These are phyloP conservation scores for Scotopteryx bipunctaria DNA, from an alignment of 2,888 invertebrate genomes.

Conservation along the genomic window DNA sequence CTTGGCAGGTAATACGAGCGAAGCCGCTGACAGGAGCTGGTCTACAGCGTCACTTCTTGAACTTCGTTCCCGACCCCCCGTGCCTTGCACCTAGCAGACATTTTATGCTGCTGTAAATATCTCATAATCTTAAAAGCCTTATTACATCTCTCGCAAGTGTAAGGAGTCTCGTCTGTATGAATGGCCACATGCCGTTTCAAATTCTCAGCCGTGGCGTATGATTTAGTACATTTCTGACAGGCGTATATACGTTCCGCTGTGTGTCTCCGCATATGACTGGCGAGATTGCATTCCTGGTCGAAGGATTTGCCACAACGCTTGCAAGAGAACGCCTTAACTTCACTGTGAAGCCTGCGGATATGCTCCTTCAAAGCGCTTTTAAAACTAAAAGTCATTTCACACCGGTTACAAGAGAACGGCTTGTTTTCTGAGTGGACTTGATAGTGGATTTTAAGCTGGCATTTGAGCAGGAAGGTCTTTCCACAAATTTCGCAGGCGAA, in stretches of 20 bases:
- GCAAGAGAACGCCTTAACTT: conserved; percentile 15
- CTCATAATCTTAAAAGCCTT: conserved; percentile 8
- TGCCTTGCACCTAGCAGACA: conserved; percentile 13
- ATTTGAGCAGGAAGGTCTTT: conserved; percentile 4
- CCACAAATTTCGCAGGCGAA: conserved; percentile 16
- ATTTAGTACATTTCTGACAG: conserved; percentile 11
- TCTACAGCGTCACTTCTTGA: too few relatives aligned
- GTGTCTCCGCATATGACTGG: conserved; percentile 5
- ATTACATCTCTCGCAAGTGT: conserved; percentile 7
- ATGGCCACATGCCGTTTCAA: conserved; percentile 14
- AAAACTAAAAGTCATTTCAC: conserved; percentile 11
- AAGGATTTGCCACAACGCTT: conserved; percentile 8
- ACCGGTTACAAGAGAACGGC: conserved; percentile 1
- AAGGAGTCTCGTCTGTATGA: conserved; percentile 2
- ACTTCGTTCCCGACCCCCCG: too few relatives aligned
- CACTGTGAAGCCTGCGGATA: conserved; percentile 8
- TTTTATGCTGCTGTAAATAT: conserved; percentile 13
- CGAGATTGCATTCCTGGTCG: conserved; percentile 4
- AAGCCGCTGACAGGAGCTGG: too few relatives aligned
- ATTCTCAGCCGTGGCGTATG: conserved; percentile 7
- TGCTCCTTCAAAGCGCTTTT: conserved; percentile 18
- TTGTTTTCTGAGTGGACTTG: conserved; percentile 3
- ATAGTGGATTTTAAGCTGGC: conserved; percentile 11
- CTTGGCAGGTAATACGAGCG: too few relatives aligned
- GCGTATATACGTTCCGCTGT: background rate